phyloP scores from a whole-genome alignment of 1,140 invertebrate genomes.

The Drosophila elegans region DNA sequence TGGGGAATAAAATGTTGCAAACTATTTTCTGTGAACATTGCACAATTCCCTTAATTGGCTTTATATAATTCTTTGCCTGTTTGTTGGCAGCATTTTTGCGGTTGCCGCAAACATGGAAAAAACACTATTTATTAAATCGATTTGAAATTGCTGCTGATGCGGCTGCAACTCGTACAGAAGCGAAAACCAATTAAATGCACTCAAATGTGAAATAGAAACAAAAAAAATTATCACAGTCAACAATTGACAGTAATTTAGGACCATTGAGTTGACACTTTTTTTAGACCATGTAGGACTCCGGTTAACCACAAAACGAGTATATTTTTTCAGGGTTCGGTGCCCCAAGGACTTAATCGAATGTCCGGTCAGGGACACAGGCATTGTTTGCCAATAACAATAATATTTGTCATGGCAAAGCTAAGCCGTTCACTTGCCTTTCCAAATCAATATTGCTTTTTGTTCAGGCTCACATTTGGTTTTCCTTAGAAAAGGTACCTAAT shows the following conservation, averaged over 20 bases:
- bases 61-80: conserved; percentile 51
- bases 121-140: conserved; percentile 53
- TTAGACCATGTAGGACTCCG: conserved; percentile 23
- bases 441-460: conserved; percentile 24
- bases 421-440: conserved; percentile 12
- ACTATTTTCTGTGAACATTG: conserved; percentile 37
- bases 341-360: conserved; percentile 10
- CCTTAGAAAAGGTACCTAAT: conserved; percentile 2
- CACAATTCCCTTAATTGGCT: conserved; percentile 69
- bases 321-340: conserved; percentile 4
- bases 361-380: conserved; percentile 21
- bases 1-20: neutral
- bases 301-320: conserved; percentile 43
- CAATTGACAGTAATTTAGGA: conserved; percentile 60
- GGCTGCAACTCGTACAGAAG: conserved; percentile 7
- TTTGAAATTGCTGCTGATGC: conserved; percentile 47
- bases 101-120: conserved; percentile 43
- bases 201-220: conserved; percentile 57
- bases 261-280: conserved; percentile 43
- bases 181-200: conserved; percentile 71
- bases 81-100: conserved; percentile 54
- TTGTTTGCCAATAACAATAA: conserved; percentile 39
- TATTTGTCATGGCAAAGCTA: conserved; percentile 33
- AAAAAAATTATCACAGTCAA: conserved; percentile 28
- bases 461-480: neutral